Conservation (phyloP, 2,113 vertebrate genomes). For the Vidua macroura region DNA sequence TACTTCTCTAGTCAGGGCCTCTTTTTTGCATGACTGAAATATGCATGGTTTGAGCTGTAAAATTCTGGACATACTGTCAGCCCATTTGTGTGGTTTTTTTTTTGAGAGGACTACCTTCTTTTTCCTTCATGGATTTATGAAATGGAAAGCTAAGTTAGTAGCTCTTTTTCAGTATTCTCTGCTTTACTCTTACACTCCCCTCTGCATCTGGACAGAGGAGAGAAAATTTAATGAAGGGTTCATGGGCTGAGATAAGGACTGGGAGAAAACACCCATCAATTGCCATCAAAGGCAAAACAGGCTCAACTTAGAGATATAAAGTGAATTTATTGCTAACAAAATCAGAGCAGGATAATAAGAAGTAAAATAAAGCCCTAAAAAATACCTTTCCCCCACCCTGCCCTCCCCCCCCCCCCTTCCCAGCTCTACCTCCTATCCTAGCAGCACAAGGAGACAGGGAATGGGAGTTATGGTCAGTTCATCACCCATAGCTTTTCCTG, state of each 20-base stretch:
- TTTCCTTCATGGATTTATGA: no score
- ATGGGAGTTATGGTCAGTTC: background rate
- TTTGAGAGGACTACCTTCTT: no score
- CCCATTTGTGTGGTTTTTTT: no score
- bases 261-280: background rate
- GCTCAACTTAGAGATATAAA: background rate
- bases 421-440: background rate
- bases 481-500: accelerated
- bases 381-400: background rate
- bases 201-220: background rate
- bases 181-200: background rate
- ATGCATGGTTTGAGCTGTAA: background rate
- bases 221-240: background rate
- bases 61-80: no score
- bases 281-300: background rate
- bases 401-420: accelerated
- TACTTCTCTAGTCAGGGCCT: background rate
- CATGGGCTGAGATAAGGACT: background rate
- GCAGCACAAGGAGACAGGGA: accelerated
- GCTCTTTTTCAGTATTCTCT: no score
- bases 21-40: background rate
- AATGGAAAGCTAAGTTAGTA: no score
- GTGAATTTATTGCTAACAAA: background rate
- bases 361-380: background rate
- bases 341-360: background rate